Evolutionary conservation across 2,797 vertebrate genomes (phyloP), one percentile per base, ranked within the genome.

Genomic region (Aplochiton taeniatus): DNA sequence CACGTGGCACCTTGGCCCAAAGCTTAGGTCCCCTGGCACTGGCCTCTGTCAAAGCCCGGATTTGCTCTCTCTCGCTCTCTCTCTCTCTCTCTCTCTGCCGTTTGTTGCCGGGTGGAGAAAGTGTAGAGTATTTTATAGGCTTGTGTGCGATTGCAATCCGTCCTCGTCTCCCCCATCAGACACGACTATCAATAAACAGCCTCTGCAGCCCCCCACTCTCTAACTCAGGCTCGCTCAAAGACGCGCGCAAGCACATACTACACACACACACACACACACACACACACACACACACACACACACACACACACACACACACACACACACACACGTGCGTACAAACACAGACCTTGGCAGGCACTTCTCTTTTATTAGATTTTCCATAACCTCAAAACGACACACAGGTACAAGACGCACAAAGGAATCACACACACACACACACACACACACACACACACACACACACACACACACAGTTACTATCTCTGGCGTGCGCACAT

Each of bases 341-440:
- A 31, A 68, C 66, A 61, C 65, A 60, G 42, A 9, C 41, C 44
- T 61, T 60, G 58, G 78, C 70, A 11, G 20, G 44, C 49, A 70
- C 17, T 0, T 69, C 57, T 64, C 72, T 46, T 66, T 76, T 78
- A 81, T 84, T 73, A 76, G 69, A 73, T 74, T 74, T 74, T 44
- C 65, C 60, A 67, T 67, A 66, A 56, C 58, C 44, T n/a, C 10
- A 7, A 47, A 63, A 74, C 70, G 58, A 85, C 31, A 31, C 31
- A 31, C 31, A 31, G 31, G 31, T 31, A 31, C 31, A 31, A 31
- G 31, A 31, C 31, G 31, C 31, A 31, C 31, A 6, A 2, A 31
- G 2, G 31, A 2, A 31, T 6, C 31, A 31, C 31, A 31, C 31
- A 31, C 31, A 31, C 31, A 31, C 31, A 31, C 31, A 31, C 31